Evolutionary conservation across 1,140 invertebrate species (phyloP).

Genomic region (Pseudomyrmex cubaensis): DNA sequence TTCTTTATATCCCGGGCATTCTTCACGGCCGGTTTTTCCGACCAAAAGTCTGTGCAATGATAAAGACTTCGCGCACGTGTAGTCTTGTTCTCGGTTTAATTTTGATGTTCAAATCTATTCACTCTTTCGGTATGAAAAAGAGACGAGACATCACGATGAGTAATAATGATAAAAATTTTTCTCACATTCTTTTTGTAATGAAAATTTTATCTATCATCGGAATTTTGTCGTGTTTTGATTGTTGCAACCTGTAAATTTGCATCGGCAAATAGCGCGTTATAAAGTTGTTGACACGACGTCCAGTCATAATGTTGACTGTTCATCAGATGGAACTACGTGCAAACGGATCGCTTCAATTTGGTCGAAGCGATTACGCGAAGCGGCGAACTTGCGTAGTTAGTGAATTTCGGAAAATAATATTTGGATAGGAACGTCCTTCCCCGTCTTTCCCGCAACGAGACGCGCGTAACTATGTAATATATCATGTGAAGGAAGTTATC

Average conservation of each 20-base stretch:
- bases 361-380: constrained; percentile 41
- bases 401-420: constrained; percentile 52
- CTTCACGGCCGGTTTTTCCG: constrained; percentile 65
- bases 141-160: background rate
- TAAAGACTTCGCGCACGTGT: constrained; percentile 24
- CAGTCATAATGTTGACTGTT: constrained; percentile 47
- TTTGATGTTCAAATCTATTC: constrained; percentile 72
- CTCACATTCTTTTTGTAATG: background rate
- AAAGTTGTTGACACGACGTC: constrained; percentile 23
- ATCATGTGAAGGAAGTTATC: constrained; percentile 35
- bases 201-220: background rate
- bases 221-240: background rate
- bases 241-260: constrained; percentile 18
- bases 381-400: constrained; percentile 32
- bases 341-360: constrained; percentile 53
- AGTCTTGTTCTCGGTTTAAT: constrained; percentile 39
- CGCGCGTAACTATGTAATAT: background rate
- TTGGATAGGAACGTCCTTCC: constrained; percentile 35
- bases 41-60: constrained; percentile 8
- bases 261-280: constrained; percentile 14
- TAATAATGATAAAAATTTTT: too few species aligned
- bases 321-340: constrained; percentile 33
- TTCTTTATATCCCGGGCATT: constrained; percentile 71
- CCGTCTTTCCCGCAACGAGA: background rate
- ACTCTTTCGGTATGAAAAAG: constrained; percentile 16